Evolutionary conservation across 1,140 invertebrate species (phyloP).

Genomic region (Sinella curviseta): DNA sequence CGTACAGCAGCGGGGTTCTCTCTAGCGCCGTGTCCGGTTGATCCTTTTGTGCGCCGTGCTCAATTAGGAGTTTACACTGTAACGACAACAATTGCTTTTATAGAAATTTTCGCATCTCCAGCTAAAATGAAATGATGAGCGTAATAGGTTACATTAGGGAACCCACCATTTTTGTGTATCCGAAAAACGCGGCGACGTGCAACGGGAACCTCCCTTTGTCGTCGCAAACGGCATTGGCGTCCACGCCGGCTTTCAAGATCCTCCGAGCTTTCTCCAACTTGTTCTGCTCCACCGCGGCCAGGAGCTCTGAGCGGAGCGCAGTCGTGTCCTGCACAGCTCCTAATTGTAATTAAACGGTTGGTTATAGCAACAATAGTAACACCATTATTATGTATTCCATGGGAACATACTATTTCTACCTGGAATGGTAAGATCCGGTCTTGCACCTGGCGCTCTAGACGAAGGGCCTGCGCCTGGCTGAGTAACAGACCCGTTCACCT

Average conservation of each 20-base stretch:
- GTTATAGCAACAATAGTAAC: neutral
- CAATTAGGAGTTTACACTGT: constrained; percentile 44
- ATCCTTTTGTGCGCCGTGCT: constrained; percentile 48
- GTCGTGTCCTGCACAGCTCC: constrained; percentile 22
- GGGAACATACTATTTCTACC: constrained; percentile 14
- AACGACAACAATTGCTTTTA: neutral
- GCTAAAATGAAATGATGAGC: neutral
- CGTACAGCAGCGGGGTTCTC: constrained; percentile 46
- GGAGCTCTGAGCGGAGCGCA: constrained; percentile 38
- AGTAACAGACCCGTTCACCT: constrained; percentile 35
- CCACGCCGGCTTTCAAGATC: constrained; percentile 45
- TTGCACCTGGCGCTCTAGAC: neutral
- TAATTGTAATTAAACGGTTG: neutral
- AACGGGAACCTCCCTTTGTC: constrained; percentile 46
- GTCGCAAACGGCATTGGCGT: constrained; percentile 48
- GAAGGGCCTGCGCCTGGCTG: constrained; percentile 32
- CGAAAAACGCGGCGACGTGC: constrained; percentile 40
- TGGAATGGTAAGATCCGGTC: constrained; percentile 35
- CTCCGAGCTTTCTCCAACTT: constrained; percentile 46
- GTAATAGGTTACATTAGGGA: neutral
- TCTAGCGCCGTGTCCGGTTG: constrained; percentile 48
- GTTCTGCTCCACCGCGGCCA: constrained; percentile 47
- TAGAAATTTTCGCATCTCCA: no score
- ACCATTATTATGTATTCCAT: neutral
- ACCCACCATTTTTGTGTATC: constrained; percentile 43